These are phyloP conservation scores for Phytoseiulus persimilis DNA, from an alignment of 2,888 invertebrate species.

Conservation along the genomic window DNA sequence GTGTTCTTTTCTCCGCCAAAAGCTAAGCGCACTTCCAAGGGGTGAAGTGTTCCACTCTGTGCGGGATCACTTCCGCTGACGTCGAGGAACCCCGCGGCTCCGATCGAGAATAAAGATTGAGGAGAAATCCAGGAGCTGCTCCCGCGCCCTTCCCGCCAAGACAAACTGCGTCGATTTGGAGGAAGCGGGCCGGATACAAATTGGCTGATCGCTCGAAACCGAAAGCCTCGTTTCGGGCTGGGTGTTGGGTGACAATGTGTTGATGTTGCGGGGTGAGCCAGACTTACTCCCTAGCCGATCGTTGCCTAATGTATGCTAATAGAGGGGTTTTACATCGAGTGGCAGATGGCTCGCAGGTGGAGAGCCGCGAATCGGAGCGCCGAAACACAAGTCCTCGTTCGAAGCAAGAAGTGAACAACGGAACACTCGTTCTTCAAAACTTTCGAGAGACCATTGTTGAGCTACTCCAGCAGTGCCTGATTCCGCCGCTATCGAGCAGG, in stretches of 20 bases:
- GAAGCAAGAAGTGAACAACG: slow-evolving; percentile 5
- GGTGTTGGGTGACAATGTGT: not conserved
- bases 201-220: not conserved
- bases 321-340: not conserved
- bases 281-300: not conserved
- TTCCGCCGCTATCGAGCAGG: not conserved
- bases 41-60: too few species aligned
- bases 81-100: too few species aligned
- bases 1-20: not conserved
- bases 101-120: too few species aligned
- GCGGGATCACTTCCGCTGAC: too few species aligned
- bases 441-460: not conserved
- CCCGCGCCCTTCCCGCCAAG: not conserved
- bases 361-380: not conserved
- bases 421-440: not conserved
- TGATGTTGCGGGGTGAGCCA: not conserved
- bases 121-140: not conserved
- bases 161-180: not conserved
- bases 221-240: not conserved
- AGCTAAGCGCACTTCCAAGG: too few species aligned
- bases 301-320: slow-evolving; percentile 5
- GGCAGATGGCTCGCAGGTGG: not conserved
- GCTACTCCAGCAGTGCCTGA: not conserved
- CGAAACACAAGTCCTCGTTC: not conserved
- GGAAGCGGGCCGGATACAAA: not conserved